Conservation (phyloP, 2,888 invertebrate genomes). For the Oscheius sp. region DNA sequence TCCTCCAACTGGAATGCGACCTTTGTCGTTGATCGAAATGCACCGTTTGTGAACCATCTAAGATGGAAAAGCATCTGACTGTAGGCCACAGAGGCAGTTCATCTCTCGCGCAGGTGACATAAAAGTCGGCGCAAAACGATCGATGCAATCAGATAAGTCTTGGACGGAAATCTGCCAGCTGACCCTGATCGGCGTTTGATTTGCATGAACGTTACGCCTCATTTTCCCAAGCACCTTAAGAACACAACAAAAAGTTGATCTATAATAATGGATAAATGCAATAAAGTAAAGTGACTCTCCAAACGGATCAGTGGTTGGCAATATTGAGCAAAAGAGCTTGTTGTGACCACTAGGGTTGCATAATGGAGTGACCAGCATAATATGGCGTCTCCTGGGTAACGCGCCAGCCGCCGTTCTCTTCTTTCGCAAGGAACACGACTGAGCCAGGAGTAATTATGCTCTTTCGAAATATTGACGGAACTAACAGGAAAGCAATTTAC, state of each 20-base stretch:
- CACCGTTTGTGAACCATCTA: constrained; percentile 5
- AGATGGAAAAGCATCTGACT: neutral
- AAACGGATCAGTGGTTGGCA: no score
- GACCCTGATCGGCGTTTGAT: constrained; percentile 28
- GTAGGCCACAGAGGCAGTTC: constrained; percentile 7
- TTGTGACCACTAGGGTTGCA: constrained; percentile 26
- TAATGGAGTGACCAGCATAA: constrained; percentile 29
- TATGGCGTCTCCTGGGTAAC: constrained; percentile 20
- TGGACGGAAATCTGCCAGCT: constrained; percentile 28
- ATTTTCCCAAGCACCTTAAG: neutral
- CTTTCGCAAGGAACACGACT: constrained; percentile 2
- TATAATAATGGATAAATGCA: no score
- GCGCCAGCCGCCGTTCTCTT: constrained; percentile 21
- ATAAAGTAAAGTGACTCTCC: no score
- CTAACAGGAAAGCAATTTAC: no score
- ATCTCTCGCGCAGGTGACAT: constrained; percentile 20
- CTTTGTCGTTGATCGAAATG: constrained; percentile 26
- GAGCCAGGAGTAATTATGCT: neutral
- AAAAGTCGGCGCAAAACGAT: constrained; percentile 25
- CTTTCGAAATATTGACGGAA: neutral
- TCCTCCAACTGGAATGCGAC: constrained; percentile 29
- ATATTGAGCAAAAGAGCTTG: constrained; percentile 10
- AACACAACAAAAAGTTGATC: neutral
- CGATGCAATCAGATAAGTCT: constrained; percentile 25
- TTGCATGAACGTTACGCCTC: constrained; percentile 23